These are phyloP conservation scores for Lepidochrysops patricia DNA, from an alignment of 2,888 invertebrate genomes.

Conservation along the genomic window DNA sequence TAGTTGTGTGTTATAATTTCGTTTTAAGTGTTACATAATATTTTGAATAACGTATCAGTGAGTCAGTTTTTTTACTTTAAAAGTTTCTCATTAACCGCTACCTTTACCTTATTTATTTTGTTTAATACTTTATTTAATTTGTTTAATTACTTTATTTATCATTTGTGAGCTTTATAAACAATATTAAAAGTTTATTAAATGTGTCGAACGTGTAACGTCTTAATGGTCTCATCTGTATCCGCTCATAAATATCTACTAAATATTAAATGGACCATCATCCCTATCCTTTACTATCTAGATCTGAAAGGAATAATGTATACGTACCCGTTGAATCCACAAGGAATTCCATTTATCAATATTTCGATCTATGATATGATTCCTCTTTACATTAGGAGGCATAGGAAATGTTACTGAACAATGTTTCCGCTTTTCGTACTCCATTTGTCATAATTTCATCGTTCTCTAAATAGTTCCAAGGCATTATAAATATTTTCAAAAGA, in stretches of 20 bases:
- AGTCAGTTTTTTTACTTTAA: too few relatives aligned
- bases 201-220: not conserved
- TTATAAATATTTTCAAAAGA: too few relatives aligned
- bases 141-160: too few relatives aligned
- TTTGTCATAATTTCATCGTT: not conserved
- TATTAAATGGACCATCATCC: not conserved
- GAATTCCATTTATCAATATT: slow-evolving; percentile 5
- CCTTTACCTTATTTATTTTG: too few relatives aligned
- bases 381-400: not conserved
- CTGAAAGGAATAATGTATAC: not conserved
- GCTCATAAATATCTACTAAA: not conserved
- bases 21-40: too few relatives aligned
- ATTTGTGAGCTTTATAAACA: too few relatives aligned
- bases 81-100: too few relatives aligned
- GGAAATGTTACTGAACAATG: not conserved
- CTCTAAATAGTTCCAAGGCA: too few relatives aligned
- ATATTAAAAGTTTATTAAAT: not conserved
- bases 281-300: not conserved
- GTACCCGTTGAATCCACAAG: not conserved
- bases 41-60: too few relatives aligned
- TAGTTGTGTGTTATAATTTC: too few relatives aligned
- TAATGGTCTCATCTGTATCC: slow-evolving; percentile 2
- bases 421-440: not conserved
- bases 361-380: not conserved
- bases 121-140: too few relatives aligned